Evolutionary conservation across 2,797 vertebrate genomes (phyloP).

Genomic region (Danio tinwini): DNA sequence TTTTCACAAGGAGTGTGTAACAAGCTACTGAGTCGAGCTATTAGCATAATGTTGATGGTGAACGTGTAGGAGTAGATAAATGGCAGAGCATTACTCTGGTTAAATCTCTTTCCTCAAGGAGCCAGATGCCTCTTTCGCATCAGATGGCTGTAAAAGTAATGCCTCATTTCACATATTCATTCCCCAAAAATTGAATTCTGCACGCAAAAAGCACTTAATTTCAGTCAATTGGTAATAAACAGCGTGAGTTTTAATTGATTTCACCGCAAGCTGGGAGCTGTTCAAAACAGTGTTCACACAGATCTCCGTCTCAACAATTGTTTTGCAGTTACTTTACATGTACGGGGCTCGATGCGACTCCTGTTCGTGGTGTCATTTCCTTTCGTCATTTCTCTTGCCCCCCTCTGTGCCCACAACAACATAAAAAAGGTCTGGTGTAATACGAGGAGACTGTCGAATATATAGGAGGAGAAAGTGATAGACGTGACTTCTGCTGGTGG

Average conservation of each 20-base stretch:
- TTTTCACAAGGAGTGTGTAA: conserved; percentile 56
- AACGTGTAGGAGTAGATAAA: conserved; percentile 41
- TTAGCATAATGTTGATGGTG: conserved; percentile 59
- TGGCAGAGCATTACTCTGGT: conserved; percentile 44
- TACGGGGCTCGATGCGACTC: conserved; percentile 9
- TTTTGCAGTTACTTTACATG: conserved; percentile 48
- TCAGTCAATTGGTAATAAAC: conserved; percentile 64
- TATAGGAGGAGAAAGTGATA: conserved; percentile 20
- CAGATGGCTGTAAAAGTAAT: conserved; percentile 57
- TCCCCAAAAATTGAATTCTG: conserved; percentile 67
- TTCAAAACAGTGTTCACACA: conserved; percentile 57
- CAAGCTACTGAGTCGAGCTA: conserved; percentile 54
- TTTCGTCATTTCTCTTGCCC: conserved; percentile 12
- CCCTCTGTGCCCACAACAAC: conserved; percentile 23
- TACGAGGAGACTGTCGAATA: background rate
- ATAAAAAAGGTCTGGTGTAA: conserved; percentile 12
- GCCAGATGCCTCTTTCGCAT: conserved; percentile 55
- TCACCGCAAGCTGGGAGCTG: conserved; percentile 64
- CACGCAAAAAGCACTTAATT: conserved; percentile 64
- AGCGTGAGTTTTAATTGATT: conserved; percentile 66
- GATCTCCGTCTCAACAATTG: conserved; percentile 41
- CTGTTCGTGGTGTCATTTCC: conserved; percentile 37
- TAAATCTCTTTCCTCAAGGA: conserved; percentile 49
- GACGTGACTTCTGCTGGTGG: conserved; percentile 28
- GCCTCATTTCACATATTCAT: conserved; percentile 65